These are phyloP conservation scores for Rhynchotus rufescens DNA, from an alignment of 2,797 vertebrate genomes.

Conservation along the genomic window DNA sequence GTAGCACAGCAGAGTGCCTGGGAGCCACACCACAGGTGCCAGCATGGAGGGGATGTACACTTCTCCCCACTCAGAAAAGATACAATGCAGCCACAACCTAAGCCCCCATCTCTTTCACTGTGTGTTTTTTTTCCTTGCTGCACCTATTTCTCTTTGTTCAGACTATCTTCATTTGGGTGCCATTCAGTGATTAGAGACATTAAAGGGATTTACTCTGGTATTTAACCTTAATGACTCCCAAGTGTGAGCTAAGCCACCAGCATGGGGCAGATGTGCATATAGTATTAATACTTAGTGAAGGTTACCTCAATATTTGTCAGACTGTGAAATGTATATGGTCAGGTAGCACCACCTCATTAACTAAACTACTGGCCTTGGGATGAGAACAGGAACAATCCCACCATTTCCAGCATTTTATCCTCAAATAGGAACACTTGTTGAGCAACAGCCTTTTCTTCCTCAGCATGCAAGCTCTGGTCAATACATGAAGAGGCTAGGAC, in stretches of 20 bases:
- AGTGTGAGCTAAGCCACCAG: background rate
- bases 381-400: background rate
- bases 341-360: background rate
- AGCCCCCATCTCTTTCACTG: background rate
- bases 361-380: background rate
- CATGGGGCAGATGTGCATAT: background rate
- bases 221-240: background rate
- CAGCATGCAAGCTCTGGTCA: background rate
- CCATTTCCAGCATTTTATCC: background rate
- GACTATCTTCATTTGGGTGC: background rate
- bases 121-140: background rate
- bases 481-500: no score
- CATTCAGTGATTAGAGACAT: background rate
- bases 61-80: background rate
- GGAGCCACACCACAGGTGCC: background rate
- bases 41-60: background rate
- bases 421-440: background rate
- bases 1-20: background rate
- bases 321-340: background rate
- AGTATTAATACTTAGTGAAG: background rate
- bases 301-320: background rate
- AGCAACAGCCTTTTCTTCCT: background rate
- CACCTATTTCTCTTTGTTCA: background rate
- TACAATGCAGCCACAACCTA: background rate
- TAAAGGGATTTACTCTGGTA: background rate